Percentiles rank a stretch among this genome's conserved stretches.
phyloP scores from a whole-genome alignment of 2,888 invertebrate genomes.

The Drosophila nr. medialis region DNA sequence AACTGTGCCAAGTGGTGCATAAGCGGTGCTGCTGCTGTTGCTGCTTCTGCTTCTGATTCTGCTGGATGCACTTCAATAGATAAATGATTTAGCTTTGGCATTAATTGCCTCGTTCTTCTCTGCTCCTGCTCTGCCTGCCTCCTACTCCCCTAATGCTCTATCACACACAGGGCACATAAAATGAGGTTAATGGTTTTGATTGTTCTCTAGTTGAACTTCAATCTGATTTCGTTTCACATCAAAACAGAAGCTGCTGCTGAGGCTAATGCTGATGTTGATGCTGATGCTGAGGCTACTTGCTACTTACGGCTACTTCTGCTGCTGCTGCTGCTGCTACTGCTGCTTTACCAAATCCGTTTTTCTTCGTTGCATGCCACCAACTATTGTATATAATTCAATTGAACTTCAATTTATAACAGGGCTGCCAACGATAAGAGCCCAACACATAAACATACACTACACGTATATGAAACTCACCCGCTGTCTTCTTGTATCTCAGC shows the following conservation, averaged over 20 bases:
- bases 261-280: neutral
- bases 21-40: conserved; percentile 19
- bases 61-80: conserved; percentile 71
- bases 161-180: conserved; percentile 50
- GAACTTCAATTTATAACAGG: conserved; percentile 77
- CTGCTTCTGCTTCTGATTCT: neutral
- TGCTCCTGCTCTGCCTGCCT: conserved; percentile 2
- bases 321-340: conserved; percentile 29
- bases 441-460: conserved; percentile 11
- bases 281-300: conserved; percentile 28
- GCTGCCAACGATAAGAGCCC: conserved; percentile 56
- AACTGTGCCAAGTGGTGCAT: conserved; percentile 71
- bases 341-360: conserved; percentile 69
- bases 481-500: conserved; percentile 21
- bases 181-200: conserved; percentile 82
- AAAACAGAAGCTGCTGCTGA: conserved; percentile 50
- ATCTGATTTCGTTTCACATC: conserved; percentile 58
- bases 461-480: conserved; percentile 10
- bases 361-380: conserved; percentile 54
- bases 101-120: conserved; percentile 61
- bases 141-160: conserved; percentile 5
- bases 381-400: conserved; percentile 82
- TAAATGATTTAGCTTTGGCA: conserved; percentile 76
- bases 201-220: conserved; percentile 77
- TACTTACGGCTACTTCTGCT: neutral